phyloP scores from a whole-genome alignment of 2,888 invertebrate genomes.

The Tetranychus truncatus region DNA sequence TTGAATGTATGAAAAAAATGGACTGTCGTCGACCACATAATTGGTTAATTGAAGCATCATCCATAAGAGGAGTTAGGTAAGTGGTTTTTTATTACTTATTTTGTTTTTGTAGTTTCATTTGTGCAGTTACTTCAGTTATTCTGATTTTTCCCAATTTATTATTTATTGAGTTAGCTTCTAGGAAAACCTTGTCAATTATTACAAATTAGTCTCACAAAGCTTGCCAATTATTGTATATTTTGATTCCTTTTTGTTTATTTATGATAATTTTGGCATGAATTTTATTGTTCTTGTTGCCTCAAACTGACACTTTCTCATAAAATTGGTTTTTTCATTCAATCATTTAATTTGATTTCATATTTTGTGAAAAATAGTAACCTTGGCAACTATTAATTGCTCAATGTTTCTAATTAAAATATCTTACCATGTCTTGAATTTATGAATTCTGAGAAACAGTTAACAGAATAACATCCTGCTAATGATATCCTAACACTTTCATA shows the following conservation, averaged over 20 bases:
- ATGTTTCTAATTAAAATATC: not conserved
- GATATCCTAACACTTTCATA: no score
- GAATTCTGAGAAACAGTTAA: not conserved
- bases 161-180: not conserved
- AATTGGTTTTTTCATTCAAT: no score
- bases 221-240: not conserved
- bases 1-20: conserved; percentile 46
- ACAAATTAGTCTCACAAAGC: no score
- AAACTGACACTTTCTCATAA: no score
- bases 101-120: not conserved
- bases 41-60: conserved; percentile 76
- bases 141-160: not conserved
- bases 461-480: no score
- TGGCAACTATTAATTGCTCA: not conserved
- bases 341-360: not conserved
- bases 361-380: not conserved
- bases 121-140: not conserved
- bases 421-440: not conserved
- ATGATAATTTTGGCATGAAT: no score
- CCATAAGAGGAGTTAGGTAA: conserved; percentile 66
- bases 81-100: conserved; percentile 18
- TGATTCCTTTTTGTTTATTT: no score
- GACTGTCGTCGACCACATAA: conserved; percentile 54
- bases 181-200: no score
- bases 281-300: no score